These are phyloP conservation scores for Branchipolynoe longqiensis DNA, from an alignment of 2,888 invertebrate species.

Conservation along the genomic window DNA sequence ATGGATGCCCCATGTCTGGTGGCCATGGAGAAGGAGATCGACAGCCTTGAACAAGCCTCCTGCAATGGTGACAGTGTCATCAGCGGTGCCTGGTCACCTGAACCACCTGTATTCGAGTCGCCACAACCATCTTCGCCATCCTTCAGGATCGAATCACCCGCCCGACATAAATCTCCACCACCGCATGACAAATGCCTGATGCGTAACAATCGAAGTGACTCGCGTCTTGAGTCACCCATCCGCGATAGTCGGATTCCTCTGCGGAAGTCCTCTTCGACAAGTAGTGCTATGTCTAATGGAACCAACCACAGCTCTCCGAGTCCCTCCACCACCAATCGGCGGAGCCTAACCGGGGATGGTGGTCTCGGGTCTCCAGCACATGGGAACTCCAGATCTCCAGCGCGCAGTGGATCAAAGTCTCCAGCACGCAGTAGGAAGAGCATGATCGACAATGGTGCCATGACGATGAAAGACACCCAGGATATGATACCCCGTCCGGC, in stretches of 20 bases:
- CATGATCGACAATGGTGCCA: background rate
- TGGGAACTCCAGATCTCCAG: background rate
- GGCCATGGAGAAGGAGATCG: constrained; percentile 60
- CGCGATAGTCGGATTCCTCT: no score
- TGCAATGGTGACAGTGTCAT: background rate
- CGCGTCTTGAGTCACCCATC: no score
- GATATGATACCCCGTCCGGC: background rate
- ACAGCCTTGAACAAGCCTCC: constrained; percentile 33
- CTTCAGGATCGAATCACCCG: no score
- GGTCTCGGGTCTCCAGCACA: background rate
- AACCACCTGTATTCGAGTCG: background rate
- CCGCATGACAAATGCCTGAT: no score
- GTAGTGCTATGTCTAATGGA: background rate
- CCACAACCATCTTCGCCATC: constrained; percentile 7
- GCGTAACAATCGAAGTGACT: no score
- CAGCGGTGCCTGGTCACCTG: constrained; percentile 5
- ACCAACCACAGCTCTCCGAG: constrained; percentile 7
- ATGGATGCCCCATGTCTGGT: constrained; percentile 92
- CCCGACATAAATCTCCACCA: no score
- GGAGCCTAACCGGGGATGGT: background rate
- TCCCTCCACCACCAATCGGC: background rate
- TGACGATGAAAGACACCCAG: constrained; percentile 1
- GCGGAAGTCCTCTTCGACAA: no score
- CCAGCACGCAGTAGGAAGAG: background rate
- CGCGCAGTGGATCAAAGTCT: no score